These are phyloP conservation scores for Sylvia atricapilla DNA, from an alignment of 2,113 vertebrate genomes.

Conservation along the genomic window DNA sequence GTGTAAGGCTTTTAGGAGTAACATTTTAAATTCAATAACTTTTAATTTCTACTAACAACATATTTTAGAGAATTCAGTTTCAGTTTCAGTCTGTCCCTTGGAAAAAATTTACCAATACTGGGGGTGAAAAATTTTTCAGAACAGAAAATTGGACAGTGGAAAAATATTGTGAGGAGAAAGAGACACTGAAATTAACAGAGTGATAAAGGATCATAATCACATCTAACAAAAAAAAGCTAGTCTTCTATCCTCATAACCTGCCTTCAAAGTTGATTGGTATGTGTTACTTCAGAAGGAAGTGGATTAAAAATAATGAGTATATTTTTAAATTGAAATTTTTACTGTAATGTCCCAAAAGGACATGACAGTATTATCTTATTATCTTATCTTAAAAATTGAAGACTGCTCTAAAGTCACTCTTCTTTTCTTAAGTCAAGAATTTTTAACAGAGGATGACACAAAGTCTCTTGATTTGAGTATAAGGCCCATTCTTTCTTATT, in stretches of 20 bases:
- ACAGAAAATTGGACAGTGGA: neutral
- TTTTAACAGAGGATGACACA: neutral
- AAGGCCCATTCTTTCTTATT: neutral
- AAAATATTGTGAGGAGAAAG: neutral
- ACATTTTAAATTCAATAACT: neutral
- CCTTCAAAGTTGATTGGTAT: neutral
- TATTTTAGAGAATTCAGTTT: neutral
- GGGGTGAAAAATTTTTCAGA: neutral
- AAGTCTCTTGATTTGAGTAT: neutral
- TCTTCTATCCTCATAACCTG: neutral
- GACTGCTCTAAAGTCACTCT: neutral
- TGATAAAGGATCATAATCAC: neutral
- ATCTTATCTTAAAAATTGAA: neutral
- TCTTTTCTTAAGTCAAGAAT: neutral
- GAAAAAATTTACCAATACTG: neutral
- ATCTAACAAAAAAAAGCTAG: fast-evolving
- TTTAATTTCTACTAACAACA: neutral
- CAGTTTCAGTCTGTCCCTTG: neutral
- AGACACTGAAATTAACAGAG: neutral
- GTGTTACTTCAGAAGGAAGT: neutral
- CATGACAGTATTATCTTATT: neutral
- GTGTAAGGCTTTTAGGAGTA: neutral
- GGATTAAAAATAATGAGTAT: neutral
- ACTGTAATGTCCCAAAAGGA: neutral
- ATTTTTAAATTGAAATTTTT: neutral